A percentile compares a stretch with the other conserved stretches of the same genome.
Evolutionary conservation across 2,113 vertebrate species (phyloP).

Genomic region (Lepisosteus oculatus): DNA sequence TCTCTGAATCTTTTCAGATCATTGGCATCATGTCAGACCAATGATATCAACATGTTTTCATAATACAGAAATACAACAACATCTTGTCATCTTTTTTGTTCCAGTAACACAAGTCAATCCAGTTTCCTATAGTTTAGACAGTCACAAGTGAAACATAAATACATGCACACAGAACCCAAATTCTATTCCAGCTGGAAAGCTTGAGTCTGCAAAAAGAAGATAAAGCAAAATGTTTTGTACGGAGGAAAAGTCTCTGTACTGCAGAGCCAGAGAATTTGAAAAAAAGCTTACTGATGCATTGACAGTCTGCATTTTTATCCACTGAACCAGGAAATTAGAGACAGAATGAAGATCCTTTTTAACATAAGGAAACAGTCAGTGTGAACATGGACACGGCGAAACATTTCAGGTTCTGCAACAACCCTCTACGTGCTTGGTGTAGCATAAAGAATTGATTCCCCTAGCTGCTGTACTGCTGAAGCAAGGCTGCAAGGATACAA

Average conservation of each 20-base stretch:
- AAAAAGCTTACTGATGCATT: neutral
- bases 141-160: neutral
- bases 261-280: neutral
- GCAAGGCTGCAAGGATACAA: slow-evolving; percentile 16
- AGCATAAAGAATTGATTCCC: neutral
- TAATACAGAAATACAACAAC: no score
- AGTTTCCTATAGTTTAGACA: no score
- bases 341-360: neutral
- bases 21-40: no score
- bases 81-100: no score
- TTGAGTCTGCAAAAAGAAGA: neutral
- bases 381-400: neutral
- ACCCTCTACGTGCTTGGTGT: neutral
- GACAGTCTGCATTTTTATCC: neutral
- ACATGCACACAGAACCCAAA: neutral
- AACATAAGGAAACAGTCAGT: neutral
- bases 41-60: no score
- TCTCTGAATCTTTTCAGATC: no score
- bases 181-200: neutral
- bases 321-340: slow-evolving; percentile 3
- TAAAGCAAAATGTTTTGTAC: neutral
- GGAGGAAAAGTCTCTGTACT: no score
- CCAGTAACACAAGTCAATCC: no score
- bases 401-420: neutral
- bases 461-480: neutral